Evolutionary conservation across 2,888 invertebrate genomes (phyloP).

Genomic region (Caenorhabditis uteleia): DNA sequence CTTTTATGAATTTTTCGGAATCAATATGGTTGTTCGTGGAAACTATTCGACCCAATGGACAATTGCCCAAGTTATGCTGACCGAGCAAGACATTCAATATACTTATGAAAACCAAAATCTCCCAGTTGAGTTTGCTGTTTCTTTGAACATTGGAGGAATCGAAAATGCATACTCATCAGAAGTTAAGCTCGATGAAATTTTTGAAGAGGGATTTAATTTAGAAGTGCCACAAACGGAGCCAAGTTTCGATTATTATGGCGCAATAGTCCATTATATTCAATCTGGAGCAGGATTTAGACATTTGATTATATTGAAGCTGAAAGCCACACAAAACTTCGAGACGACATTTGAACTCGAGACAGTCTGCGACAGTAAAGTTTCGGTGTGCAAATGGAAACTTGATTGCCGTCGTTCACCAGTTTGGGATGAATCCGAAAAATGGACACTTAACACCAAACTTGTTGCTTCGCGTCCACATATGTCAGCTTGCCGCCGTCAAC

Average conservation of each 20-base stretch:
- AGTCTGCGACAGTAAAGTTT: slow-evolving; percentile 23
- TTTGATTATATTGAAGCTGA: slow-evolving; percentile 13
- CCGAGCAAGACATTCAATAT: slow-evolving; percentile 54
- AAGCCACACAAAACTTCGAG: slow-evolving; percentile 22
- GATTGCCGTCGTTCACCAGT: slow-evolving; percentile 25
- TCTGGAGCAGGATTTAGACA: slow-evolving; percentile 18
- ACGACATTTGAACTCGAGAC: slow-evolving; percentile 18
- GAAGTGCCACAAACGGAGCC: slow-evolving; percentile 20
- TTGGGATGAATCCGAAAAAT: slow-evolving; percentile 38
- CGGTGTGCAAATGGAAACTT: slow-evolving; percentile 23
- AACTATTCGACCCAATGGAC: slow-evolving; percentile 39
- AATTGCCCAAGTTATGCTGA: slow-evolving; percentile 30
- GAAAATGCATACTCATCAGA: slow-evolving; percentile 11
- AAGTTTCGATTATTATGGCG: slow-evolving; percentile 23
- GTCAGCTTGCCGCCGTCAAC: slow-evolving; percentile 32
- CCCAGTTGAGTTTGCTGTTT: slow-evolving; percentile 18
- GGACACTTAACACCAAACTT: slow-evolving; percentile 44
- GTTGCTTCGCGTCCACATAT: slow-evolving; percentile 48
- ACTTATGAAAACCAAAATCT: slow-evolving; percentile 27
- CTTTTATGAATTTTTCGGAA: slow-evolving; percentile 33
- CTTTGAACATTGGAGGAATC: slow-evolving; percentile 11
- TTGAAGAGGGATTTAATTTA: slow-evolving; percentile 31
- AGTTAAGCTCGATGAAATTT: slow-evolving; percentile 34
- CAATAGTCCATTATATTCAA: slow-evolving; percentile 24
- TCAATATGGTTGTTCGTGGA: slow-evolving; percentile 41